Evolutionary conservation across 2,888 invertebrate genomes (phyloP), one percentile per base, ranked within the genome.

Genomic region (Apoderus coryli): DNA sequence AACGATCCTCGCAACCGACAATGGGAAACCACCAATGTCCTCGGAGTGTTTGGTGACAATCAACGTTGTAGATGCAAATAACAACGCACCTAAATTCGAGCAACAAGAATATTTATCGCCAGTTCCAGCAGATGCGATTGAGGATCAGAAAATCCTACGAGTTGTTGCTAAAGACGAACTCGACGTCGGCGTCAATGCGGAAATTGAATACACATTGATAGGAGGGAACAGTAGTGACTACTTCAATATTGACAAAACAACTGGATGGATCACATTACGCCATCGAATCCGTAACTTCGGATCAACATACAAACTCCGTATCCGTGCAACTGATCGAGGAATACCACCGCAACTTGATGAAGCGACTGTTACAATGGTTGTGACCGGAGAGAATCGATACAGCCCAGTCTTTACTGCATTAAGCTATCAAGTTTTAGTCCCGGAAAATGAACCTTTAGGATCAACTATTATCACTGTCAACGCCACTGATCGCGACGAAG

Each of bases 11-110:
- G 93, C 92, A 0, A 86, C 81, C 0, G 93, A 95, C 56, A 86
- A 89, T 49, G 95, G 93, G 0, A 90, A 88, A 53, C 93, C 93
- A 1, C 89, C 92, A 0, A 74, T 90, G 71, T 86, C 86, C 16
- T 84, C 89, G 0, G 86, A 84, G 56, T 80, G 84, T 43, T 61
- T 79, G 16, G 78, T 92, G 1, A 77, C 78, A 24, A 76, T 93
- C 14, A 86, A 82, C 50, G 76, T 93, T 1, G 82, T 89, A 0
- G 89, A 92, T 54, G 85, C 86, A 3, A 92, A 93, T 53, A 88
- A 90, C 52, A 84, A 89, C 53, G 72, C 85, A 4, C 93, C 93
- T 0, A 72, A 71, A 48, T 93, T 93, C 51, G 73, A 74, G 42
- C 62, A 73, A 27, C 59, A 69, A 23, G 70, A 74, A 41, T 85